Conservation (phyloP, 2,113 vertebrate genomes). For the Donacobius atricapilla region DNA sequence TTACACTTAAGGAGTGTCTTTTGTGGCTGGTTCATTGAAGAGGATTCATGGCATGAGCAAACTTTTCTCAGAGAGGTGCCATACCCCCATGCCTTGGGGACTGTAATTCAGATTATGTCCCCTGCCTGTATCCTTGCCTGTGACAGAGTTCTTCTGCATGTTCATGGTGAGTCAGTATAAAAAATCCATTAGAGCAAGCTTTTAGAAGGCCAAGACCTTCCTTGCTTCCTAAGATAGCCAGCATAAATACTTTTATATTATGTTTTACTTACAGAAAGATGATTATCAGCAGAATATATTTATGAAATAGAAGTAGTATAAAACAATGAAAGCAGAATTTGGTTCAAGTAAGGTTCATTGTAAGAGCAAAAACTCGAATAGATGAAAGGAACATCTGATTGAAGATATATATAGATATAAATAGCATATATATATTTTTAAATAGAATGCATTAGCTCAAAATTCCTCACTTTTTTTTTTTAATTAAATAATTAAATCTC, state of each 20-base stretch:
- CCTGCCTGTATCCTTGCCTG: neutral
- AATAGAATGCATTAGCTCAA: too few relatives aligned
- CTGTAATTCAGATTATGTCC: neutral
- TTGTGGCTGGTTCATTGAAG: neutral
- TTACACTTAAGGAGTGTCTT: neutral
- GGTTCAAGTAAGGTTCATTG: neutral
- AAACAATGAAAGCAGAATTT: neutral
- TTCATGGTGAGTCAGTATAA: neutral
- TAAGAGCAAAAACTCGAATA: neutral
- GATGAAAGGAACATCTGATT: neutral
- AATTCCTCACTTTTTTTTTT: too few relatives aligned
- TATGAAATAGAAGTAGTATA: neutral
- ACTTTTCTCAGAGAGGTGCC: neutral
- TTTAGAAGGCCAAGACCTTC: neutral
- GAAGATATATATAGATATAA: neutral
- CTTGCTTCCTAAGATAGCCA: neutral
- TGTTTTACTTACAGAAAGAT: neutral
- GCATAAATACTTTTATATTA: neutral
- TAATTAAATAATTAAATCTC: too few relatives aligned
- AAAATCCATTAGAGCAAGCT: neutral
- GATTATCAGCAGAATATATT: neutral
- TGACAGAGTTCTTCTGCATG: neutral
- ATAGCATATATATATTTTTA: too few relatives aligned
- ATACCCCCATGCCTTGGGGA: accelerated
- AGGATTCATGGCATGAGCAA: neutral